Conservation (phyloP, 2,113 vertebrate genomes). For the Neolamprologus cancellatus region DNA sequence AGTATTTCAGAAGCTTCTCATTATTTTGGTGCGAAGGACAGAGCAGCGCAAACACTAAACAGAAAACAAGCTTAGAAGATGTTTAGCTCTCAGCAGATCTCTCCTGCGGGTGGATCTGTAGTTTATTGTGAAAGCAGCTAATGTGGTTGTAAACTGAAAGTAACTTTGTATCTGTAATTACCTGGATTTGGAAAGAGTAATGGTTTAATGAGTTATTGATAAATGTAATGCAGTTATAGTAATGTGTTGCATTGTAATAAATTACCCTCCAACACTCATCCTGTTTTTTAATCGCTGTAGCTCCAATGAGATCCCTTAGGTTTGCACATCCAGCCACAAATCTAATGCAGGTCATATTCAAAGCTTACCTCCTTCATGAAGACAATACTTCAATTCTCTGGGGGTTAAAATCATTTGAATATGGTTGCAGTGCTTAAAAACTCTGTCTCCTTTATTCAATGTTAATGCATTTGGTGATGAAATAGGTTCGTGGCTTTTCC, state of each 20-base stretch:
- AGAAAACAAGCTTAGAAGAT: not conserved
- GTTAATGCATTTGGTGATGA: not conserved
- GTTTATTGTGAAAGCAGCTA: not conserved
- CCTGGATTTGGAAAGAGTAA: not conserved
- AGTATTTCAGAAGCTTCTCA: not conserved
- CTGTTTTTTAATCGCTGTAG: not conserved
- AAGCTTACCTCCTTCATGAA: not conserved
- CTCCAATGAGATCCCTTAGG: not conserved
- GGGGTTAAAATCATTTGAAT: not conserved
- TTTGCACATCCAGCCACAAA: not conserved
- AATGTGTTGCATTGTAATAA: not conserved
- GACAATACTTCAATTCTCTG: not conserved
- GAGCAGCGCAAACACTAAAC: not conserved
- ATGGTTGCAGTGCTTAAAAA: not conserved
- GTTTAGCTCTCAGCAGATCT: not conserved
- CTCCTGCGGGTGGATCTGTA: not conserved
- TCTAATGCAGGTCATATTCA: not conserved
- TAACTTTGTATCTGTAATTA: not conserved
- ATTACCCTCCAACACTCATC: not conserved
- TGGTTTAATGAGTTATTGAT: not conserved
- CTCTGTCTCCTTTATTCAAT: not conserved
- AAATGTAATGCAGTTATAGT: not conserved
- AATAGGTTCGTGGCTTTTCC: not conserved
- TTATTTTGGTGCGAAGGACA: not conserved
- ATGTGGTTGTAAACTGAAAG: not conserved